These are phyloP conservation scores for Synchiropus splendidus DNA, from an alignment of 2,113 vertebrate genomes.

Conservation along the genomic window DNA sequence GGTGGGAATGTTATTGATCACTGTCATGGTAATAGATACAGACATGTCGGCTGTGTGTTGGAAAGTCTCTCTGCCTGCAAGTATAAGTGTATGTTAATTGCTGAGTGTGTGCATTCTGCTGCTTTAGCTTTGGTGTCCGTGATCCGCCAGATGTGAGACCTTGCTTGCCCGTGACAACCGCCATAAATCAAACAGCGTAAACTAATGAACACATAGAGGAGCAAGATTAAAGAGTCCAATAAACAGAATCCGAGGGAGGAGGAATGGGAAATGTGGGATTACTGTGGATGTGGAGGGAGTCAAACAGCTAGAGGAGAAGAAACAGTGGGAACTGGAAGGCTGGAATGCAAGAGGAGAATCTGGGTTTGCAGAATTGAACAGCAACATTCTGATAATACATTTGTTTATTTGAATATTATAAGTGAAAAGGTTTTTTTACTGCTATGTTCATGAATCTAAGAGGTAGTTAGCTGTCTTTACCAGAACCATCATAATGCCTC, in stretches of 20 bases:
- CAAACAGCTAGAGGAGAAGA: background rate
- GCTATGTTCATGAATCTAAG: too few species aligned
- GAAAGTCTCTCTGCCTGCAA: background rate
- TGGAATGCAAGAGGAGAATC: too few species aligned
- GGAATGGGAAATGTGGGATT: background rate
- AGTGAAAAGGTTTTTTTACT: too few species aligned
- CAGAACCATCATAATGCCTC: too few species aligned
- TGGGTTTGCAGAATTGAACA: too few species aligned
- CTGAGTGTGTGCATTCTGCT: slow-evolving; percentile 3
- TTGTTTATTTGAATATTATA: too few species aligned
- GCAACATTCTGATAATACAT: too few species aligned
- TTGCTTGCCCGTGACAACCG: slow-evolving; percentile 29
- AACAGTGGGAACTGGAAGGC: background rate
- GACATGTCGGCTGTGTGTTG: slow-evolving; percentile 13
- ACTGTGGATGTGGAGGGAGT: background rate
- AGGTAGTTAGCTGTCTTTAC: too few species aligned
- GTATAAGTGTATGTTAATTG: slow-evolving; percentile 8
- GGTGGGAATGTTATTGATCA: slow-evolving; percentile 45
- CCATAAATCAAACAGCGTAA: slow-evolving; percentile 33
- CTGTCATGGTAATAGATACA: slow-evolving; percentile 36
- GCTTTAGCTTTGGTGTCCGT: too few species aligned
- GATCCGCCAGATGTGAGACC: slow-evolving; percentile 34
- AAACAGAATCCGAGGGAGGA: slow-evolving; percentile 8
- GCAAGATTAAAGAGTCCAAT: slow-evolving; percentile 10
- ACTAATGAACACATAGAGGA: slow-evolving; percentile 22